Conservation (phyloP, 2,797 vertebrate genomes). For the Acipenser ruthenus region DNA sequence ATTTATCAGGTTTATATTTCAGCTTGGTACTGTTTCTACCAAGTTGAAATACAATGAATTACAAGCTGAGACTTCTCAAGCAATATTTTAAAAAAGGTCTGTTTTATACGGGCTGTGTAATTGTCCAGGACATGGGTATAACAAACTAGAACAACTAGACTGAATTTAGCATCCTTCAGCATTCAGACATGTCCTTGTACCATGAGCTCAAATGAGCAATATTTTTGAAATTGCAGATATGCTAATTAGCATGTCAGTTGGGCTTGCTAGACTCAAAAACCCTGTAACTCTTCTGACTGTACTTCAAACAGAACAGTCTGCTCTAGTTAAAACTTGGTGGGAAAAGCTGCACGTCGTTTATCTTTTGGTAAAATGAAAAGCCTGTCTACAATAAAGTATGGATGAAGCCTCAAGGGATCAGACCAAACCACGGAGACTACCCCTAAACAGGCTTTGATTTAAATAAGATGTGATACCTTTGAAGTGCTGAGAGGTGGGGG, state of each 20-base stretch:
- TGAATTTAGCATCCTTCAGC: neutral
- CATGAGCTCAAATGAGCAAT: neutral
- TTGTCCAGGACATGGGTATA: too few relatives aligned
- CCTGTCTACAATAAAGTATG: neutral
- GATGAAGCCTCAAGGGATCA: neutral
- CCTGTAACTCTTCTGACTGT: slow-evolving; percentile 6
- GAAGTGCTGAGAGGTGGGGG: neutral
- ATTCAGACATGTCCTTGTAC: neutral
- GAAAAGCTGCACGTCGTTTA: neutral
- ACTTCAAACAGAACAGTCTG: neutral
- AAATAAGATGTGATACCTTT: neutral
- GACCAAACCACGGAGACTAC: neutral
- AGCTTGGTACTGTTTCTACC: too few relatives aligned
- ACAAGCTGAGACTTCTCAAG: too few relatives aligned
- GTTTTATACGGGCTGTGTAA: too few relatives aligned
- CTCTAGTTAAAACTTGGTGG: neutral
- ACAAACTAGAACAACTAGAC: too few relatives aligned
- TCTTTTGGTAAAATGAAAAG: neutral
- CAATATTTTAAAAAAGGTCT: too few relatives aligned
- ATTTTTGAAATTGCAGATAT: neutral
- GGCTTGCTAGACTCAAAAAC: slow-evolving; percentile 8
- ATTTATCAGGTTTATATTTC: too few relatives aligned
- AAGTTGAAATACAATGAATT: too few relatives aligned
- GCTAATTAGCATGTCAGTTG: neutral
- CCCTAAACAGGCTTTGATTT: neutral